phyloP scores from a whole-genome alignment of 2,113 vertebrate species.

The Upupa epops region DNA sequence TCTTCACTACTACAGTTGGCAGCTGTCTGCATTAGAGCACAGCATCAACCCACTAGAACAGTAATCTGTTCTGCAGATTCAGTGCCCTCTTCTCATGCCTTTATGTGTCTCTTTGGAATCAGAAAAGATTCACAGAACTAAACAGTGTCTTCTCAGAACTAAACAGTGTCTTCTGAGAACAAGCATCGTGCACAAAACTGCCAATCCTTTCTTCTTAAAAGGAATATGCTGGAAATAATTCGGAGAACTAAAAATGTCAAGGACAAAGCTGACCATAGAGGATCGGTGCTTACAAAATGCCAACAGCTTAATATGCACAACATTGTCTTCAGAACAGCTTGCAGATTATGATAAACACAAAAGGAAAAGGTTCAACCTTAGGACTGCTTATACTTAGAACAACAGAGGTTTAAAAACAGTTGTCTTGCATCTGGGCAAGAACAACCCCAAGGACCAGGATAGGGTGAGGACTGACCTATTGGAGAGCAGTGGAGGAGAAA shows the following conservation, averaged over 20 bases:
- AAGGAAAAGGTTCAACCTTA: background rate
- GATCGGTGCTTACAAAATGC: background rate
- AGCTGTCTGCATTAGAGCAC: rapidly evolving
- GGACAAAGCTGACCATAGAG: background rate
- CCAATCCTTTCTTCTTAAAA: background rate
- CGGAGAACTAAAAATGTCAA: background rate
- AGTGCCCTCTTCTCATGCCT: background rate
- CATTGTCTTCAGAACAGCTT: background rate
- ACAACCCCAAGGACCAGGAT: no score
- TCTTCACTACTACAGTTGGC: background rate
- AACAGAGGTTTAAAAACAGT: background rate
- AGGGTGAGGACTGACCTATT: no score
- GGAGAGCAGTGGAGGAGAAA: no score
- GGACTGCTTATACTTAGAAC: background rate
- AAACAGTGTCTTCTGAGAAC: background rate
- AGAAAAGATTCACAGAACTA: background rate
- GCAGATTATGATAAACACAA: background rate
- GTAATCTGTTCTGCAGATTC: background rate
- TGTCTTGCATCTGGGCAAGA: no score
- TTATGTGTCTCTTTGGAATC: background rate
- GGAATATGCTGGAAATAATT: background rate
- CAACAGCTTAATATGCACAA: background rate
- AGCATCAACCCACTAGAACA: background rate
- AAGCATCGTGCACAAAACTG: background rate
- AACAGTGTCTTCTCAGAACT: background rate